Percentiles rank a stretch among this genome's conserved stretches.
Evolutionary conservation across 2,113 vertebrate genomes (phyloP).

Genomic region (Formicarius rufipectus): DNA sequence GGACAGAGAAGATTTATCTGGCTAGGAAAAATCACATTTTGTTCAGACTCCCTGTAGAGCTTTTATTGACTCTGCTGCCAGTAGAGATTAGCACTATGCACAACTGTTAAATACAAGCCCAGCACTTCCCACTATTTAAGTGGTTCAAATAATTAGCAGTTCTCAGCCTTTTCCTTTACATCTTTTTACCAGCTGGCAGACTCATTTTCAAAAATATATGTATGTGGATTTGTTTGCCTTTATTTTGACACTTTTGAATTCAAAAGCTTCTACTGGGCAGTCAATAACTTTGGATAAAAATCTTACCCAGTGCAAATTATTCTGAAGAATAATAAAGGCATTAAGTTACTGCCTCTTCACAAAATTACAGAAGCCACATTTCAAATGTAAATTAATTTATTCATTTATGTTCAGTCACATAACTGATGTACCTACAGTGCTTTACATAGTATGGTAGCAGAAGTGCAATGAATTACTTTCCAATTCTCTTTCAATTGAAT

Average conservation of each 20-base stretch:
- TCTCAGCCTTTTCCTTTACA: not conserved
- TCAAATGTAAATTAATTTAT: not conserved
- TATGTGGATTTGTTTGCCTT: not conserved
- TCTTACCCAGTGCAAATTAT: not conserved
- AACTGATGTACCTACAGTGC: not conserved
- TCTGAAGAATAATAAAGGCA: not conserved
- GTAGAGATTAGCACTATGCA: constrained; percentile 19
- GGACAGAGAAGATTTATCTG: constrained; percentile 40
- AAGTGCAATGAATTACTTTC: not conserved
- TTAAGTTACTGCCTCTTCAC: not conserved
- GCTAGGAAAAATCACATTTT: constrained; percentile 11
- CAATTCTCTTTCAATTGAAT: not conserved
- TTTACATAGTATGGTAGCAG: not conserved
- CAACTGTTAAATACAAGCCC: constrained; percentile 13
- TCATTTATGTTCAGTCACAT: not conserved
- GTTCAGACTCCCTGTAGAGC: not conserved
- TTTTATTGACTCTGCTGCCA: constrained; percentile 29
- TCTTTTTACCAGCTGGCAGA: not conserved
- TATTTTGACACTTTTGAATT: not conserved
- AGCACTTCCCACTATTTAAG: constrained; percentile 43
- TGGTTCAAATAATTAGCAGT: constrained; percentile 35
- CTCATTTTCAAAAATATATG: not conserved
- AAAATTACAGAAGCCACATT: not conserved
- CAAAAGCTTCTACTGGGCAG: not conserved
- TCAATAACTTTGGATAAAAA: not conserved